These are phyloP conservation scores for Caranx melampygus DNA, from an alignment of 2,113 vertebrate species.

Conservation along the genomic window DNA sequence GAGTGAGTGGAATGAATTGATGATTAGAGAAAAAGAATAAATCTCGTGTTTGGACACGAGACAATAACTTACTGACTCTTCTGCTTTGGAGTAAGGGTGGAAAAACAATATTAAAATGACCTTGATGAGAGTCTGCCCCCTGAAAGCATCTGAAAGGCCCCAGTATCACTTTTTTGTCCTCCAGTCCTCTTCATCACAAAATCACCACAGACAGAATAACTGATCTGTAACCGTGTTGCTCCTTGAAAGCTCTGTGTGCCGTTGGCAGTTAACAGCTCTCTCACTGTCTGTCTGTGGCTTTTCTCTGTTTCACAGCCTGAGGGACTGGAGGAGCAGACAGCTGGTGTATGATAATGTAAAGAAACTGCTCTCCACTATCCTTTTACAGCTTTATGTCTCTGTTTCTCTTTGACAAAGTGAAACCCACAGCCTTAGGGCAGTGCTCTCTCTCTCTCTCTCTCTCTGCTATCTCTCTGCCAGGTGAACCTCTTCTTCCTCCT, in stretches of 20 bases:
- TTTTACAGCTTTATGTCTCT: conserved; percentile 60
- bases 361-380: conserved; percentile 50
- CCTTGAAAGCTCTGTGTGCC: not conserved
- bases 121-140: not conserved
- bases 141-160: conserved; percentile 3
- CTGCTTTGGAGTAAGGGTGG: not conserved
- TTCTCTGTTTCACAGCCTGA: conserved; percentile 48
- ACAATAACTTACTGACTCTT: not conserved
- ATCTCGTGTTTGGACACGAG: not conserved
- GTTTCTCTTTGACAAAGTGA: conserved; percentile 52
- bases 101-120: conserved; percentile 5
- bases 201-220: not conserved
- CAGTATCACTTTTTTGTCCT: conserved; percentile 15
- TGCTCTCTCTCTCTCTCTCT: conserved; percentile 16
- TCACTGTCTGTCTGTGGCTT: not conserved
- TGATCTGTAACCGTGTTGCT: not conserved
- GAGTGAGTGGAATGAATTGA: too few relatives aligned
- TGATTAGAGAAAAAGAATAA: too few relatives aligned
- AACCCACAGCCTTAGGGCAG: conserved; percentile 45
- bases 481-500: conserved; percentile 76
- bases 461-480: conserved; percentile 67
- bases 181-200: not conserved
- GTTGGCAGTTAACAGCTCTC: conserved; percentile 23
- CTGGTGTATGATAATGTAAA: conserved; percentile 42
- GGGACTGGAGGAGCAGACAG: conserved; percentile 44